Evolutionary conservation across 1,140 invertebrate species (phyloP), one percentile per base, ranked within the genome.

Genomic region (Linepithema humile): DNA sequence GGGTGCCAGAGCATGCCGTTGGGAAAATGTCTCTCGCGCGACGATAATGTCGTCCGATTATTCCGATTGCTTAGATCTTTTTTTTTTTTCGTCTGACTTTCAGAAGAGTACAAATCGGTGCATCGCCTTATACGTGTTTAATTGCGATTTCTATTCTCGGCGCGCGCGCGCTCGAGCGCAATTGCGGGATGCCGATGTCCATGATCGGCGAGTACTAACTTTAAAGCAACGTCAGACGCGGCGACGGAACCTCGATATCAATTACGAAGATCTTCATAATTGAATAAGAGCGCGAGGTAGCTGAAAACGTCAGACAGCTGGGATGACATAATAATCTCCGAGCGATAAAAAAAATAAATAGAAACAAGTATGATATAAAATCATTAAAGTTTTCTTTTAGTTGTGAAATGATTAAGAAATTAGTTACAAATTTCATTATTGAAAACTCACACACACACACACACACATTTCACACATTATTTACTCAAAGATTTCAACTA

Each of bases 21-120:
- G 87, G 78, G 87, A 88, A 88, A 86, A 89, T 74, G 53, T 80
- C 35, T 83, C 75, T 86, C 80, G 48, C 88, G 75, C 84, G 87
- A 48, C 74, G 82, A 88, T 64, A 86, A 88, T 85, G 73, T 15
- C 62, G n/a, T 10, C 35, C 55, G 23, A 45, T 73, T 59, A 15
- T 29, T 82, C n/a, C 40, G 40, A 73, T 82, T 45, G 26, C 29
- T 35, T 26, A 7, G 32, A 23, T 3, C 35, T 20, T 20, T 59
- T 15, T 45, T 38, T 64, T n/a, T 17, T 17, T n/a, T 17, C n/a
- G 17, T 23, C 5, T 7, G 9, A 67, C 12, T 26, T 26, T 62
- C 20, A 17, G 20, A 20, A 48, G 35, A 43, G 9, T 17, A 12
- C 15, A 17, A 15, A 0, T 29, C 10, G 38, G 55, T 2, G 29